Evolutionary conservation across 2,888 invertebrate species (phyloP), one percentile per base, ranked within the genome.

Genomic region (Rotaria socialis): DNA sequence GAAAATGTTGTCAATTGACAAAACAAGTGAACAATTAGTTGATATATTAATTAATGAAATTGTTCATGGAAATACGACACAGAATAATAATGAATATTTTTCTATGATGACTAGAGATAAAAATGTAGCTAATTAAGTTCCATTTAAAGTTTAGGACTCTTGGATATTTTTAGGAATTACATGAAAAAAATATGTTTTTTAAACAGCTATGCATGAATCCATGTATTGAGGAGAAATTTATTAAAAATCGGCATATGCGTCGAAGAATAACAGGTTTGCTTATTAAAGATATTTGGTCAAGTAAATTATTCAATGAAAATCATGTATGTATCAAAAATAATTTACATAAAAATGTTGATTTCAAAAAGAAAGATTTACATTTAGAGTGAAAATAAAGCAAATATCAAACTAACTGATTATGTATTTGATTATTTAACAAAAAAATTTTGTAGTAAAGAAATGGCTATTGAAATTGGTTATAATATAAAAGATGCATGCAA

Each of bases 11-110:
- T 67, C 67, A 35, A 35, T 19, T 35, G 14, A 24, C 24, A 80
- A 80, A n/a, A 80, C 80, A 80, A 80, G 80, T 47, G 80, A 80
- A 22, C 24, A 80, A 80, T 80, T 80, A 80, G 80, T 80, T 80
- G 47, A 80, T 47, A 16, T 80, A 24, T 47, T 80, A n/a, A 80
- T 80, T 4, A 47, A 43, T 47, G 80, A 80, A 80, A 80, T 80
- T 11, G 35, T 1, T 47, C 24, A 80, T 47, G 80, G 7, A 80
- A 80, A 80, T 47, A 75, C 47, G 22, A 4, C 19, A 6, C 14
- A 43, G 19, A 43, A 11, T 22, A 27, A 27, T 22, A 19, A 41
- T 10, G 58, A 58, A 58, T 41, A 41, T 41, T 58, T 58, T 8
- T n/a, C 58, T 2, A 58, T 58, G 58, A 11, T 58, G 7, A n/a